Base-by-base conservation (phyloP, 2,888 invertebrate species). In the Drosophila nr. perissopoda region DNA sequence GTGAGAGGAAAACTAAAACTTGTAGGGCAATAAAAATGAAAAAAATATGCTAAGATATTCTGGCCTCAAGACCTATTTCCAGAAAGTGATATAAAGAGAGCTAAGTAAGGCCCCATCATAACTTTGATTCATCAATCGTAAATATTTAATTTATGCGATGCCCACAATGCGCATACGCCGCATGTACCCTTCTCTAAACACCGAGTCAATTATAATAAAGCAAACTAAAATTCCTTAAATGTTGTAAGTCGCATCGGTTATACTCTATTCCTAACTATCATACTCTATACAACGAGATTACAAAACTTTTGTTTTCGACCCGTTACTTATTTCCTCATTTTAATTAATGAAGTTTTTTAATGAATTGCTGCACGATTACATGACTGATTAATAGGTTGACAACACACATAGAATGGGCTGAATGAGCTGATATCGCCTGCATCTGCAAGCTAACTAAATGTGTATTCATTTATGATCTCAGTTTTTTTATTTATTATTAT, bases 61-160 rank as follows among this genome's bases (percentile, higher is more conserved):
- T 33, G 40, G 53, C 27, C 46, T 36, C 34, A 75, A 52, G 70
- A 71, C 56, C 63, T 71, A 54, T 54, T 46, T 70, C 29, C 56
- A 62, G 31, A 62, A 56, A 40, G 13, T 54, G 52, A 57, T 70
- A 70, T 18, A 36, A 51, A 56, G 69, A 64, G 52, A 48, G 70
- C 33, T 54, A 34, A 40, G 54, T 58, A 46, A 25, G 48, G 31
- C 63, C 34, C 48, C 58, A 65, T 60, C 38, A 62, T 65, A 65
- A 57, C 59, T 66, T 64, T 48, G 48, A 71, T 68, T 62, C 54
- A 75, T 68, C 54, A 68, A 75, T 79, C 71, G 72, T 51, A 57
- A 59, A 34, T 36, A 66, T 74, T 70, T 67, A 65, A 76, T 76
- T 70, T 76, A 79, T 79, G 67, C 80, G 49, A 53, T 59, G 61